A percentile compares a stretch with the other conserved stretches of the same genome.
Evolutionary conservation across 2,888 invertebrate genomes (phyloP).

Genomic region (Sinelater perroti): DNA sequence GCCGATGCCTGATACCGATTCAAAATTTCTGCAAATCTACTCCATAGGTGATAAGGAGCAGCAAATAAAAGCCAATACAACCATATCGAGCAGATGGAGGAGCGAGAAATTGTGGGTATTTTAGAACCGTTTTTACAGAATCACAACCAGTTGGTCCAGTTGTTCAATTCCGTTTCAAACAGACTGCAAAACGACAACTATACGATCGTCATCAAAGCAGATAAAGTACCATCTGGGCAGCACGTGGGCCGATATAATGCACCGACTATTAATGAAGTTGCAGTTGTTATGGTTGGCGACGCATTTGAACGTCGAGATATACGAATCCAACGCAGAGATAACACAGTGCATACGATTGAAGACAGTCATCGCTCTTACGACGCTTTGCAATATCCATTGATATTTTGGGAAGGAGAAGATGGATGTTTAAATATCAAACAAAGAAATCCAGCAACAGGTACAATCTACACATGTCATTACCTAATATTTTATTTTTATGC

Average conservation of each 20-base stretch:
- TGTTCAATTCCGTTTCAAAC: constrained; percentile 51
- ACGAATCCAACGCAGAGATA: constrained; percentile 41
- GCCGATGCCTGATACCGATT: no score
- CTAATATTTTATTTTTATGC: no score
- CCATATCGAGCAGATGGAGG: no score
- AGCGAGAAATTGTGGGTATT: no score
- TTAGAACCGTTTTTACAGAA: no score
- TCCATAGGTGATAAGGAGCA: no score
- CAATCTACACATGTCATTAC: no score
- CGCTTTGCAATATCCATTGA: constrained; percentile 49
- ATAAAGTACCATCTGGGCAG: constrained; percentile 50
- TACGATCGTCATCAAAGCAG: constrained; percentile 52
- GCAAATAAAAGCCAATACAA: no score
- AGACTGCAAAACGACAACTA: constrained; percentile 50
- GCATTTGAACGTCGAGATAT: constrained; percentile 46
- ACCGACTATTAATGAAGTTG: constrained; percentile 54
- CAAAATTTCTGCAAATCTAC: no score
- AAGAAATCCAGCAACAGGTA: constrained; percentile 26
- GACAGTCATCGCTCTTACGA: constrained; percentile 26
- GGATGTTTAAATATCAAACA: no score
- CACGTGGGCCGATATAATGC: constrained; percentile 53
- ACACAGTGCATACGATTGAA: constrained; percentile 49
- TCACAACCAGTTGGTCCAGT: constrained; percentile 47
- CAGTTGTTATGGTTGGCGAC: constrained; percentile 52
- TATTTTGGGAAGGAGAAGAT: constrained; percentile 46